A percentile compares a stretch with the other conserved stretches of the same genome.
Conservation (phyloP, 2,113 vertebrate species). For the Catharus fuscescens region DNA sequence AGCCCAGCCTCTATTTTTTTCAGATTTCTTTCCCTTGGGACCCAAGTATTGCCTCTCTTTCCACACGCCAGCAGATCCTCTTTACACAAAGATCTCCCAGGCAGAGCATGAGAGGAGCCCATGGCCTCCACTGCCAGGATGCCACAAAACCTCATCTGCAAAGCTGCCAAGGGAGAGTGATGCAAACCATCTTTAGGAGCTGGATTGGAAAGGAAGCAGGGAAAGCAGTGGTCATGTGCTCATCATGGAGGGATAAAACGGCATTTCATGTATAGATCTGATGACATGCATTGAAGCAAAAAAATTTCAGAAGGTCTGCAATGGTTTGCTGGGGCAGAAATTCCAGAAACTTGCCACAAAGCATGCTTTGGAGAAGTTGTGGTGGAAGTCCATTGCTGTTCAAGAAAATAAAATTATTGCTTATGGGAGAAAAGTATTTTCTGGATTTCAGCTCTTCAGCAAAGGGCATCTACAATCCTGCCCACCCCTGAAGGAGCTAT, state of each 20-base stretch:
- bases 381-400: background rate
- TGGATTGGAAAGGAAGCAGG: background rate
- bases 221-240: background rate
- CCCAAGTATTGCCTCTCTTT: background rate
- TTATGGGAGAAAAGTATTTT: background rate
- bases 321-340: background rate
- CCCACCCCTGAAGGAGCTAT: background rate
- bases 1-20: background rate
- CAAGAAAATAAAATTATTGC: background rate
- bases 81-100: background rate
- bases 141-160: background rate
- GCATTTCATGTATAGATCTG: background rate
- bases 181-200: background rate
- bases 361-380: background rate
- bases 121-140: background rate
- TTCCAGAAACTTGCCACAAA: background rate
- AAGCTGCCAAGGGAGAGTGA: background rate
- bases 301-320: background rate
- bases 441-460: background rate
- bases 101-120: background rate
- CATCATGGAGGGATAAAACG: background rate
- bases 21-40: background rate
- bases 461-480: accelerated
- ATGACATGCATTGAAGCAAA: background rate
- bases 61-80: accelerated